These are phyloP conservation scores for Agriopis leucophaearia DNA, from an alignment of 2,888 invertebrate species.

Conservation along the genomic window DNA sequence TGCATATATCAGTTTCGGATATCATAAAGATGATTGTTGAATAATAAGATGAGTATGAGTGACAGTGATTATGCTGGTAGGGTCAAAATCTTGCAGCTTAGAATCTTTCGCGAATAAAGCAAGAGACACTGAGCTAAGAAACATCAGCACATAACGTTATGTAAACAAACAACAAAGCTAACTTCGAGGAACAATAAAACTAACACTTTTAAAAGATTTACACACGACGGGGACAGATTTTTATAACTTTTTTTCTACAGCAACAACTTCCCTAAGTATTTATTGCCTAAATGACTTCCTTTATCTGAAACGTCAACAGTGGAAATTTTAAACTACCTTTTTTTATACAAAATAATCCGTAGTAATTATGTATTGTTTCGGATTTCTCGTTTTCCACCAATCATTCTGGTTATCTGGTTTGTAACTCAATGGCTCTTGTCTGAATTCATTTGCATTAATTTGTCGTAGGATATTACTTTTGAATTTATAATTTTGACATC, in stretches of 20 bases:
- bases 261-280: neutral
- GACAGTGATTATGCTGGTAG: neutral
- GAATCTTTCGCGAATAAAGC: neutral
- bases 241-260: too few species aligned
- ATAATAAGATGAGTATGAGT: conserved; percentile 13
- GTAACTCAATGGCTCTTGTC: conserved; percentile 19
- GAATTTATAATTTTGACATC: conserved; percentile 14
- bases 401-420: conserved; percentile 30
- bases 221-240: too few species aligned
- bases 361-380: conserved; percentile 15
- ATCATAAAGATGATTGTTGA: conserved; percentile 13
- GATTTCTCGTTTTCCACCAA: conserved; percentile 31
- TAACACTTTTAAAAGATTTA: too few species aligned
- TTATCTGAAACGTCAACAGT: conserved; percentile 7
- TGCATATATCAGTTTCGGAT: conserved; percentile 17
- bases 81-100: neutral
- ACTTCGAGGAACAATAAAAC: neutral
- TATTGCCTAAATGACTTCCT: neutral
- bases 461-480: conserved; percentile 11
- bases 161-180: neutral
- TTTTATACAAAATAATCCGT: conserved; percentile 11
- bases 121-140: neutral
- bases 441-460: conserved; percentile 34
- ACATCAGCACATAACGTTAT: neutral
- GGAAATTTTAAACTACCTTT: conserved; percentile 8